A percentile compares a stretch with the other conserved stretches of the same genome.
Conservation (phyloP, 2,113 vertebrate species). For the Ammodytes dubius region DNA sequence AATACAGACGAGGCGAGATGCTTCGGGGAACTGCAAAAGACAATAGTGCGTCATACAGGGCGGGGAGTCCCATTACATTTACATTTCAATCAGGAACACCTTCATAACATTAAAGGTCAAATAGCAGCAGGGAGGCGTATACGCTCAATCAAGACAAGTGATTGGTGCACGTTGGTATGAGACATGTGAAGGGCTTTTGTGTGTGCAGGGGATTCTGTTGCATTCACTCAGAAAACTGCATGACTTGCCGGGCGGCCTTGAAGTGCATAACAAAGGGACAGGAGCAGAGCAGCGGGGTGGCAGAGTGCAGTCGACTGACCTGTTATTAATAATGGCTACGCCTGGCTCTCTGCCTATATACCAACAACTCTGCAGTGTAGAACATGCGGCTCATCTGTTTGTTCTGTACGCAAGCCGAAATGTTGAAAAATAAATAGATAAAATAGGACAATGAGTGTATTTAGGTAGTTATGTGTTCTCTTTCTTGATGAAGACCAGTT, state of each 20-base stretch:
- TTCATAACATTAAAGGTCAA: constrained; percentile 10
- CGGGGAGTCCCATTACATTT: neutral
- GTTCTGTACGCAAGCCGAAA: neutral
- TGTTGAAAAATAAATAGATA: neutral
- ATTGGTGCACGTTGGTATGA: neutral
- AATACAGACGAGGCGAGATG: constrained; percentile 6
- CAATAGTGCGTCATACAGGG: neutral
- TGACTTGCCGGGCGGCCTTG: constrained; percentile 3
- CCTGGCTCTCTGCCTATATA: neutral
- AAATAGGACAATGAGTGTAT: too few relatives aligned
- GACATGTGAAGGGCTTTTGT: neutral
- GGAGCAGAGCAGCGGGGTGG: neutral
- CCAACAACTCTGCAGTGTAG: neutral
- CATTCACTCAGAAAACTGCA: neutral
- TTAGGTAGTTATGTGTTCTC: neutral
- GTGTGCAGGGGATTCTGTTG: neutral
- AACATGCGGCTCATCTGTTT: neutral
- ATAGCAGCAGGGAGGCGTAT: constrained; percentile 5
- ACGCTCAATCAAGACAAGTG: neutral
- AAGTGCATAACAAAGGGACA: neutral
- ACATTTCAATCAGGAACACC: constrained; percentile 28
- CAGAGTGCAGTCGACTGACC: neutral
- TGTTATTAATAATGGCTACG: neutral
- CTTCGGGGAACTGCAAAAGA: neutral
- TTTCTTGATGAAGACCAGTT: neutral